Evolutionary conservation across 2,797 vertebrate species (phyloP), one percentile per base, ranked within the genome.

Genomic region (Pachyuromys duprasi): DNA sequence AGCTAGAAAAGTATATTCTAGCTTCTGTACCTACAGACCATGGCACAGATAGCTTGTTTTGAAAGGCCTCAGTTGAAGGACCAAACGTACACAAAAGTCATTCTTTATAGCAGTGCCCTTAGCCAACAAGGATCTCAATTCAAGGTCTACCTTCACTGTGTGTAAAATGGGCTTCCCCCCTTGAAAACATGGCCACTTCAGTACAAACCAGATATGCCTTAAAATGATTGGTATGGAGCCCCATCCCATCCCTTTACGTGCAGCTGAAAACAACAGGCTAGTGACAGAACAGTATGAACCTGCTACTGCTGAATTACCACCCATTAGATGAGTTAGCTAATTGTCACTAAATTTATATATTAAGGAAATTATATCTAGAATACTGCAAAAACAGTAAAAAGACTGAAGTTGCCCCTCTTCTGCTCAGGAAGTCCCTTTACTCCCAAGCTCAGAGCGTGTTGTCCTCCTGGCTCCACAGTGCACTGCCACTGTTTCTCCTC

Each of bases 351-450:
- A 97, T 98, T 98, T 98, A 98, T 97, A 98, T 97, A 98, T 98
- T 98, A 98, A 98, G 95, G 97, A 98, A 98, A 98, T 97, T 98
- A 98, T 98, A 98, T 98, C 98, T 98, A 98, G 98, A 98, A 98
- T 99, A 99, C 99, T 99, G 99, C 99, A 99, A 99, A 99, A 99
- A 99, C 99, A 99, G 99, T 99, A 99, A 96, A 91, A 94, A 99
- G 98, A 99, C 98, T 98, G 98, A 99, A 98, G 97, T 98, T 98
- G 98, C 98, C 98, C 98, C 89, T 95, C 53, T 98, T 98, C 97
- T 98, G 98, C 99, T 99, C 99, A 97, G 98, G 98, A 98, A 98
- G 82, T 84, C 92, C 97, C 94, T 97, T 97, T 93, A 96, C 96
- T 98, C 98, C 98, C 97, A 99, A 98, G 98, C 98, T 97, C 96